phyloP scores from a whole-genome alignment of 2,113 vertebrate species.

The Sus scrofa region DNA sequence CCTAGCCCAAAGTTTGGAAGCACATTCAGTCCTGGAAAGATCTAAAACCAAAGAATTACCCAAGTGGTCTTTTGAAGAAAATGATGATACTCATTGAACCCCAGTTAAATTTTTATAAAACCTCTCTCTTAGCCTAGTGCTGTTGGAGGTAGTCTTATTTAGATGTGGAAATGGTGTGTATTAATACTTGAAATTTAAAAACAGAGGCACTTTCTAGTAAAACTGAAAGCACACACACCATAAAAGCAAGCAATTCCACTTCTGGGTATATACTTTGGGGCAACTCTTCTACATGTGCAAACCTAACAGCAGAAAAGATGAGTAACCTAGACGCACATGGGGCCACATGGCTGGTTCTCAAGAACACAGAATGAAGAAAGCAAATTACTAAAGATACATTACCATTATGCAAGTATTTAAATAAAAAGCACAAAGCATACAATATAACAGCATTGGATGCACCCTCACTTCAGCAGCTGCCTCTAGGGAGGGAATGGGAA shows the following conservation, averaged over 20 bases:
- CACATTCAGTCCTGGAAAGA: conserved; percentile 32
- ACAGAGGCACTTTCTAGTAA: conserved; percentile 50
- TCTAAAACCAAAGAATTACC: conserved; percentile 24
- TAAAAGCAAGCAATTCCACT: conserved; percentile 35
- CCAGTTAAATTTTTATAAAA: conserved; percentile 44
- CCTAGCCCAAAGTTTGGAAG: conserved; percentile 48
- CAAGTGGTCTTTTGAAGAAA: conserved; percentile 63
- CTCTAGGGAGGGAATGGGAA: not conserved
- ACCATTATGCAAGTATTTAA: not conserved
- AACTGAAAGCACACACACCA: not conserved
- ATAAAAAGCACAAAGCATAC: not conserved
- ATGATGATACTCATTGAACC: conserved; percentile 24
- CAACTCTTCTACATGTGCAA: not conserved
- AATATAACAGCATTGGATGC: not conserved
- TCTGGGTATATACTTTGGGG: not conserved
- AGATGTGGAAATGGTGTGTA: not conserved
- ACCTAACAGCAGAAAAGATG: not conserved
- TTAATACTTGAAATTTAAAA: conserved; percentile 24
- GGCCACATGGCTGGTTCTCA: not conserved
- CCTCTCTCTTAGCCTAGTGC: not conserved
- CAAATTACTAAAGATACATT: not conserved
- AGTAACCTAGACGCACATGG: conserved; percentile 24
- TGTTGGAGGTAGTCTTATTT: conserved; percentile 13
- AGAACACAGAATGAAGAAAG: not conserved
- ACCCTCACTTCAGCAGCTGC: not conserved